Conservation (phyloP, 2,113 vertebrate genomes). For the Pagrus major region DNA sequence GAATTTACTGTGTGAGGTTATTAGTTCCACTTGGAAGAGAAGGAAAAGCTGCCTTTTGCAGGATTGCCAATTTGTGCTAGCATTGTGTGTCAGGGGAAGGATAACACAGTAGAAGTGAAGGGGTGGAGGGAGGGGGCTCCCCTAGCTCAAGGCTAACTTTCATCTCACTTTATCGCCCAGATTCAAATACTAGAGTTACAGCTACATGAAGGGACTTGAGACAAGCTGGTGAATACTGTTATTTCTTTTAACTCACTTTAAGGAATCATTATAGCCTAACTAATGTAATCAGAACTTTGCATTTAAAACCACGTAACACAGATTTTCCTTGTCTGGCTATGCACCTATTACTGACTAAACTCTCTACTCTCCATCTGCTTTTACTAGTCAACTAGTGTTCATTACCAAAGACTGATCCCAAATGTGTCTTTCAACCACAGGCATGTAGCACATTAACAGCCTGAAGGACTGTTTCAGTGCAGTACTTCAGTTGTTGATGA, state of each 20-base stretch:
- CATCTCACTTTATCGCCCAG: conserved; percentile 17
- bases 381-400: not conserved
- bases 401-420: conserved; percentile 6
- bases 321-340: not conserved
- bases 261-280: not conserved
- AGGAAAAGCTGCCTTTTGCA: conserved; percentile 39
- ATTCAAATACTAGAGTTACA: conserved; percentile 37
- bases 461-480: not conserved
- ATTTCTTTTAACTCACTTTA: conserved; percentile 2
- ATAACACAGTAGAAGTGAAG: conserved; percentile 19
- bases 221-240: conserved; percentile 1
- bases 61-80: conserved; percentile 55
- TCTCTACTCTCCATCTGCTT: not conserved
- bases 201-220: not conserved
- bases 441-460: conserved; percentile 51
- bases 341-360: not conserved
- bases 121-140: not conserved
- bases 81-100: conserved; percentile 43
- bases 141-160: conserved; percentile 18
- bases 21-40: conserved; percentile 72
- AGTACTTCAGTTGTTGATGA: conserved; percentile 35
- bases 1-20: conserved; percentile 67
- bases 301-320: not conserved
- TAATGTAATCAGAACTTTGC: not conserved
- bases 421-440: not conserved